Percentiles rank a stretch among this genome's conserved stretches.
phyloP scores from a whole-genome alignment of 2,797 vertebrate genomes.

The Onychomys arenicola region DNA sequence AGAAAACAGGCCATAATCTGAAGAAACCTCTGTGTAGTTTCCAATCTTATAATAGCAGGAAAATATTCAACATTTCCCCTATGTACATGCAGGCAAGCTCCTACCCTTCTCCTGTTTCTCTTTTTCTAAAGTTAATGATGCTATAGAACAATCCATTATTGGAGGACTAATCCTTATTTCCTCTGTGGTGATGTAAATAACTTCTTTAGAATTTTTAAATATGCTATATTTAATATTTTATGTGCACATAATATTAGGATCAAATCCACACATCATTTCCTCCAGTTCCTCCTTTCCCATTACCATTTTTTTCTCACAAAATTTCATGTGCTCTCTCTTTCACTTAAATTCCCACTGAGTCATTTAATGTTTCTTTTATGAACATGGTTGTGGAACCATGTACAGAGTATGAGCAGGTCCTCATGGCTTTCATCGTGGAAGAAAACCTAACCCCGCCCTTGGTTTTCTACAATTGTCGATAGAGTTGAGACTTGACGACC shows the following conservation, averaged over 20 bases:
- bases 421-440: background rate
- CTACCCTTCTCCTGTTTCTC: background rate
- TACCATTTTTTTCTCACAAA: background rate
- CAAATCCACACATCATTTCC: background rate
- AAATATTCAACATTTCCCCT: background rate
- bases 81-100: background rate
- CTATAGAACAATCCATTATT: background rate
- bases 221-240: background rate
- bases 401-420: background rate
- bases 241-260: background rate
- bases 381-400: background rate
- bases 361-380: background rate
- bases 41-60: background rate
- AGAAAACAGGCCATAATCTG: background rate
- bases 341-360: background rate
- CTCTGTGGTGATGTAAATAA: background rate
- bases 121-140: constrained; percentile 7
- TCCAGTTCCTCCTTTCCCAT: background rate
- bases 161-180: background rate
- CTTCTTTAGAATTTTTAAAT: background rate
- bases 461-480: background rate
- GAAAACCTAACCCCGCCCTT: background rate
- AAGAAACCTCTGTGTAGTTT: background rate
- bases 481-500: too few species aligned
- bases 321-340: background rate